phyloP scores from a whole-genome alignment of 2,113 vertebrate genomes.

The Notiomystis cincta region DNA sequence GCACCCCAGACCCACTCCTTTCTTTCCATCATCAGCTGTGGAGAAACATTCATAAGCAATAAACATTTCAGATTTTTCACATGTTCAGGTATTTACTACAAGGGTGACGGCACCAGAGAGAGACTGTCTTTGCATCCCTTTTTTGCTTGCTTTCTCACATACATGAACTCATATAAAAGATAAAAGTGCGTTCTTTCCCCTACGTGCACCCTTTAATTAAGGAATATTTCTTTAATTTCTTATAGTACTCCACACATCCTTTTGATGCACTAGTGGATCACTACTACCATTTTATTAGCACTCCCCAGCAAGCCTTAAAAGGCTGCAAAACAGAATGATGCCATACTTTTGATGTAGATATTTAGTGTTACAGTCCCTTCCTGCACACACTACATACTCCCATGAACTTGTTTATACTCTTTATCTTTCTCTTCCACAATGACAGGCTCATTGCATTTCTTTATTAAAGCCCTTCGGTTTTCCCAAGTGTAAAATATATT shows the following conservation, averaged over 20 bases:
- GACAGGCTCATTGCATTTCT: not conserved
- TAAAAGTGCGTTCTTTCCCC: not conserved
- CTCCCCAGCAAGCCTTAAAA: not conserved
- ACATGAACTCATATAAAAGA: not conserved
- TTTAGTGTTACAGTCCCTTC: not conserved
- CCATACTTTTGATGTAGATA: not conserved
- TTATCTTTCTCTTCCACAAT: not conserved
- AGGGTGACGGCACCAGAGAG: not conserved
- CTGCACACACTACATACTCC: not conserved
- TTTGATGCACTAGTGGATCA: not conserved
- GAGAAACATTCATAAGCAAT: not conserved
- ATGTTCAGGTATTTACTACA: not conserved
- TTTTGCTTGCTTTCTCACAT: not conserved
- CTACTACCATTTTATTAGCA: not conserved
- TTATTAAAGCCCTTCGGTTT: not conserved
- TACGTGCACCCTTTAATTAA: not conserved
- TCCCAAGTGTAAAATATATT: not conserved
- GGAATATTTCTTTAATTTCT: not conserved
- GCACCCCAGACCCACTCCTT: not conserved
- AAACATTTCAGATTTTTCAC: not conserved
- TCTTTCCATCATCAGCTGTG: not conserved
- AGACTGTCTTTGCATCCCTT: not conserved
- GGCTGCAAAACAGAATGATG: not conserved
- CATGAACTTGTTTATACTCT: not conserved
- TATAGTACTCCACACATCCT: not conserved